Conservation (phyloP, 2,113 vertebrate species). For the Scalopus aquaticus region DNA sequence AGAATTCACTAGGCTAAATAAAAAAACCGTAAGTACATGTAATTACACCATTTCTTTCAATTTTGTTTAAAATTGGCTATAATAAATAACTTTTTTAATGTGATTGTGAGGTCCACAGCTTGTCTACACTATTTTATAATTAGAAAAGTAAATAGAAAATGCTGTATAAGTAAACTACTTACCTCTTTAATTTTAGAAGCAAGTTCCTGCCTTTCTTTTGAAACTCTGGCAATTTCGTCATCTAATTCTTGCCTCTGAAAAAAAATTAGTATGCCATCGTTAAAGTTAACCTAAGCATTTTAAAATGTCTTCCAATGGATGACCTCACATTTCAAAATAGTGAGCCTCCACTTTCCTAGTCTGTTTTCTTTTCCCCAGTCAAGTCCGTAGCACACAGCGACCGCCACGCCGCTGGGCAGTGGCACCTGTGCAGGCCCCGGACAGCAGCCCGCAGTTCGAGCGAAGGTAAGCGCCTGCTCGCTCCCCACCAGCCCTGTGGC, state of each 20-base stretch:
- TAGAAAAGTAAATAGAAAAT: neutral
- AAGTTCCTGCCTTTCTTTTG: conserved; percentile 87
- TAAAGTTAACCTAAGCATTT: neutral
- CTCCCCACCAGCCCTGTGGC: neutral
- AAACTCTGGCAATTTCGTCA: conserved; percentile 81
- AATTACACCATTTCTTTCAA: neutral
- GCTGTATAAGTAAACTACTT: neutral
- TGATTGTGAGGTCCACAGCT: neutral
- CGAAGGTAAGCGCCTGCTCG: rapidly evolving
- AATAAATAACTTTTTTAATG: neutral
- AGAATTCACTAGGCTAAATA: neutral
- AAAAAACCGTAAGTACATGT: neutral
- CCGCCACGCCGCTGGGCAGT: no score
- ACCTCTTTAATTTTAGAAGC: conserved; percentile 88
- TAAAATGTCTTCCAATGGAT: neutral
- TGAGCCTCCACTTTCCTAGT: neutral
- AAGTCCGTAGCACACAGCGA: no score
- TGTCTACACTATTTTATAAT: neutral
- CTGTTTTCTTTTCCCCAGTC: neutral
- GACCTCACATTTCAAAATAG: neutral
- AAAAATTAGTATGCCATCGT: neutral
- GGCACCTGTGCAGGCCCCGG: neutral
- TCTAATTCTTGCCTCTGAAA: conserved; percentile 84
- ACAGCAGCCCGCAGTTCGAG: rapidly evolving
- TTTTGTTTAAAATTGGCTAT: neutral